Evolutionary conservation across 2,888 invertebrate species (phyloP).

Genomic region (Mimachlamys varia): DNA sequence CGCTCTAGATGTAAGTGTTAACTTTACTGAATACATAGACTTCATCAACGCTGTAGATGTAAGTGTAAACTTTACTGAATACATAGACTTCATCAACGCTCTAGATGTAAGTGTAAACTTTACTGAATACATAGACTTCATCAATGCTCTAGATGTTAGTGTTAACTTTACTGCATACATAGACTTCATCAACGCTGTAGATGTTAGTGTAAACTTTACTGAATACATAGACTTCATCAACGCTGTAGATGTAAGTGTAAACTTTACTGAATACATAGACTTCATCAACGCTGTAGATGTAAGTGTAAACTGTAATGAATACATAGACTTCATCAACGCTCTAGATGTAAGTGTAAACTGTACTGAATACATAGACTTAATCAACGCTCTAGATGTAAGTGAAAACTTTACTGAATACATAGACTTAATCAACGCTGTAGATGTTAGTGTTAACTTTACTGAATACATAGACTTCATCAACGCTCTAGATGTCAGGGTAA

Average conservation of each 20-base stretch:
- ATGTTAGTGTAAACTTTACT: too few species aligned
- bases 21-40: conserved; percentile 86
- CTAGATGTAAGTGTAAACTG: conserved; percentile 85
- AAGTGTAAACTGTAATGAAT: conserved; percentile 93
- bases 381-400: conserved; percentile 86
- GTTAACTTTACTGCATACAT: too few species aligned
- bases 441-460: too few species aligned
- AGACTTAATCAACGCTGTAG: conserved; percentile 88
- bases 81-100: conserved; percentile 87
- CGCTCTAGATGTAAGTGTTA: conserved; percentile 85
- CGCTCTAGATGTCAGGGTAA: conserved; percentile 85
- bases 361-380: conserved; percentile 88
- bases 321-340: conserved; percentile 87
- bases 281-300: conserved; percentile 93
- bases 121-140: conserved; percentile 88
- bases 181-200: conserved; percentile 88
- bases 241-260: conserved; percentile 85
- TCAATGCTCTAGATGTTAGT: conserved; percentile 86
- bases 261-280: conserved; percentile 86
- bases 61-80: too few species aligned
- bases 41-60: conserved; percentile 89
- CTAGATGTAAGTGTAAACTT: conserved; percentile 85
- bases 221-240: conserved; percentile 88
- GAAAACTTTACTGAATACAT: too few species aligned
- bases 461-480: conserved; percentile 88